These are phyloP conservation scores for Rafetus swinhoei DNA, from an alignment of 2,113 vertebrate genomes.

Conservation along the genomic window DNA sequence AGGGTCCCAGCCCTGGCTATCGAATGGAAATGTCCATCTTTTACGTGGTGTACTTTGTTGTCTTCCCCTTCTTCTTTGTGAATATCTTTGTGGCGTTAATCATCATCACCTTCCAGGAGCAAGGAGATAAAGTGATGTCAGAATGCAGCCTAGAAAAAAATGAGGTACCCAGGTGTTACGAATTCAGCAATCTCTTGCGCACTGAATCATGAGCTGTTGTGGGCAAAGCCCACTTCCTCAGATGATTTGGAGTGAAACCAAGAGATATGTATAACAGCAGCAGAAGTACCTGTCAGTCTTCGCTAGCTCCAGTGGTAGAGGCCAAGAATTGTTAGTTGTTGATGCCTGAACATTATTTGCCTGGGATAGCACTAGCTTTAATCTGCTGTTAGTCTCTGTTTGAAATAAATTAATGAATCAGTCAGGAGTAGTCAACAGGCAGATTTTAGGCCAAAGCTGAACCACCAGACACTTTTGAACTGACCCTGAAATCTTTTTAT, in stretches of 20 bases:
- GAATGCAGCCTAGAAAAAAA: conserved; percentile 98
- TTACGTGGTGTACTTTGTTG: conserved; percentile 98
- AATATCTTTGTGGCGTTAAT: conserved; percentile 98
- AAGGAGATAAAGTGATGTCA: conserved; percentile 97
- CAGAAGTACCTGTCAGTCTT: too few relatives aligned
- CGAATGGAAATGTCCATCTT: conserved; percentile 98
- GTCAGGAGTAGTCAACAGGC: too few relatives aligned
- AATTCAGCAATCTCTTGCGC: not conserved
- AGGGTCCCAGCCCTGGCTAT: conserved; percentile 94
- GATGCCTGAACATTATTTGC: not conserved
- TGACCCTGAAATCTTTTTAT: too few relatives aligned
- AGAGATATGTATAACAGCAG: too few relatives aligned
- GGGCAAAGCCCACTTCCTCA: too few relatives aligned
- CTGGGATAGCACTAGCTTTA: not conserved
- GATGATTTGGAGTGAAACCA: too few relatives aligned
- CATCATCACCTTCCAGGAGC: conserved; percentile 99
- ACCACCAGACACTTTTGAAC: too few relatives aligned
- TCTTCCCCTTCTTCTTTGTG: conserved; percentile 99
- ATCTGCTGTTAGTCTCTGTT: not conserved
- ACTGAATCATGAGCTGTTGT: not conserved
- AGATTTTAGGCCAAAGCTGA: too few relatives aligned
- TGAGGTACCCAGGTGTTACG: conserved; percentile 80
- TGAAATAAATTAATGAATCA: not conserved
- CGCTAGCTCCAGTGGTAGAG: not conserved
- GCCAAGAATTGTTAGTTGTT: not conserved